Evolutionary conservation across 2,797 vertebrate genomes (phyloP), one percentile per base, ranked within the genome.

Genomic region (Phrynocephalus vlangalii): DNA sequence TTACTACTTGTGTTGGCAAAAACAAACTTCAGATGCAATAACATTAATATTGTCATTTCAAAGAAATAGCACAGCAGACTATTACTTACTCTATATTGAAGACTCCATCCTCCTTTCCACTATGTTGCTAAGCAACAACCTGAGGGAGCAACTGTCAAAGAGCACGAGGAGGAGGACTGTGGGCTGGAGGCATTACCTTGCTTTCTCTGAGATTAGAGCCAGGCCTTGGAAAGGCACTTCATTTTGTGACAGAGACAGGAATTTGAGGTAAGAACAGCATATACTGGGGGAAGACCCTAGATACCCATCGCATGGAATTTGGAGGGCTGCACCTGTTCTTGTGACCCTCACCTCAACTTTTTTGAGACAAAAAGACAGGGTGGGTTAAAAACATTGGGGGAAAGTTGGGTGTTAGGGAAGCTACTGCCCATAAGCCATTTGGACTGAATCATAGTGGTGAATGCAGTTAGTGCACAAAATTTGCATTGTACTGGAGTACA

Each of bases 111-210:
- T 33, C 16, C 20, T 4, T 38, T 24, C 30, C 16, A 38, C 10
- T 50, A 20, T 3, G 67, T 79, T 80, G 67, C 85, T 86, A 80
- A 44, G 68, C 77, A 86, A 80, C 33, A 28, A 33, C 6, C 60
- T 80, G 67, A 72, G 7, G 24, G 56, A 72, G 52, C 22, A 86
- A 86, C 85, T 80, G 77, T n/a, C 77, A 86, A 63, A 3, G 10
- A 48, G 9, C 6, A 24, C 33, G 44, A 68, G 30, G 48, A n/a
- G n/a, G n/a, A 20, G 22, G 10, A 52, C 60, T 56, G 24, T 63
- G 20, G 52, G 78, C 11, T 38, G n/a, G 5, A 63, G 60, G 60
- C 18, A 63, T 72, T 72, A 15, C n/a, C 2, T 72, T 13, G 1
- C 28, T n/a, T 28, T 26, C 26, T 71, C 28, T 72, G 16, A 16